These are phyloP conservation scores for Alloplasta piceator DNA, from an alignment of 2,888 invertebrate genomes.

Conservation along the genomic window DNA sequence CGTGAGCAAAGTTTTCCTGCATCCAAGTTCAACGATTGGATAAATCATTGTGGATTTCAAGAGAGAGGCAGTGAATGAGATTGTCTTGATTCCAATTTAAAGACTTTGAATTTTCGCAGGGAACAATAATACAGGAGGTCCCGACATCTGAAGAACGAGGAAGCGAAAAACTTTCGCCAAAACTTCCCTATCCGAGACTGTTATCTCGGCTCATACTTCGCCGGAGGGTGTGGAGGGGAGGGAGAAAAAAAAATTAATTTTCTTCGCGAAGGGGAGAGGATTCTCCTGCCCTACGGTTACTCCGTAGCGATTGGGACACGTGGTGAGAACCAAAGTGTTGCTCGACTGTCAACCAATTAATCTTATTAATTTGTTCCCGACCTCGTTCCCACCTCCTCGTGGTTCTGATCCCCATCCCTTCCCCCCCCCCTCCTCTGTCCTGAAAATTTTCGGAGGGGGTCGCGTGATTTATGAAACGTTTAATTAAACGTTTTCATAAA, in stretches of 20 bases:
- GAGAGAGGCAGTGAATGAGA: not conserved
- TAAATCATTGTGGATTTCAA: conserved; percentile 15
- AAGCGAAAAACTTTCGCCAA: conserved; percentile 59
- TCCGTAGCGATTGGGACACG: no score
- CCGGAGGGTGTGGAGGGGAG: conserved; percentile 35
- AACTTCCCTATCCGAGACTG: conserved; percentile 68
- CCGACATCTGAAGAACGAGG: not conserved
- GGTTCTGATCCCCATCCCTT: conserved; percentile 19
- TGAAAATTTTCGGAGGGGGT: conserved; percentile 3
- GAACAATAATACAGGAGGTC: not conserved
- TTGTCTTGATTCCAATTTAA: conserved; percentile 21
- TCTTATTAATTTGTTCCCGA: conserved; percentile 81
- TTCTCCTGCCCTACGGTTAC: no score
- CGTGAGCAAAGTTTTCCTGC: no score
- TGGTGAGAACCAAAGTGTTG: conserved; percentile 74
- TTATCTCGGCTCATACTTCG: not conserved
- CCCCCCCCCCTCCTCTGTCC: conserved; percentile 11
- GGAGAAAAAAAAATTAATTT: conserved; percentile 74
- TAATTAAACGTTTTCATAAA: conserved; percentile 81
- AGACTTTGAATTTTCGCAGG: not conserved
- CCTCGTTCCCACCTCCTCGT: conserved; percentile 63
- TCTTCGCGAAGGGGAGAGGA: conserved; percentile 59
- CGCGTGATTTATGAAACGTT: conserved; percentile 79
- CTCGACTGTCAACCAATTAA: conserved; percentile 81
- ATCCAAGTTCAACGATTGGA: conserved; percentile 3